Percentiles rank a stretch among this genome's conserved stretches.
Evolutionary conservation across 2,113 vertebrate species (phyloP).

Genomic region (Callithrix jacchus): DNA sequence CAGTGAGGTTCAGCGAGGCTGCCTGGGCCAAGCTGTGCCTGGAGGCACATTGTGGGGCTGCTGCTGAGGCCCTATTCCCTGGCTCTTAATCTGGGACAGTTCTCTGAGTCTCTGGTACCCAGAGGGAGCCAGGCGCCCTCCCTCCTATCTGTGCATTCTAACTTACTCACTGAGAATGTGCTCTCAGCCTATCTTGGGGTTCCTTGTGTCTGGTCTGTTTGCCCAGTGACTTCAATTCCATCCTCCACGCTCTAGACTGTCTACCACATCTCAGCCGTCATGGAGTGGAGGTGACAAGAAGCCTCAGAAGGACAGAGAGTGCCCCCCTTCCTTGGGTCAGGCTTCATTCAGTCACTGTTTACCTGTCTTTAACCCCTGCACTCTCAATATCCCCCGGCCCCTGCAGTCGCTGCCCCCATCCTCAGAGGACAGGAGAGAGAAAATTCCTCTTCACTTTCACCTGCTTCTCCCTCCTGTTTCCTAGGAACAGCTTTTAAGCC

Average conservation of each 20-base stretch:
- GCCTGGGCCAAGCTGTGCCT: not conserved
- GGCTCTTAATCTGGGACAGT: not conserved
- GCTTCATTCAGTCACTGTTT: not conserved
- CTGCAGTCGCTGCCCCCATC: not conserved
- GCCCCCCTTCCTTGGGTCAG: not conserved
- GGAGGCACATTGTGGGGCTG: rapidly evolving
- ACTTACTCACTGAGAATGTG: rapidly evolving
- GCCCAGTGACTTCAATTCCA: not conserved
- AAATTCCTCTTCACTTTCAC: not conserved
- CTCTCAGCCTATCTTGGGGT: not conserved
- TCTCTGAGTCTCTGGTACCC: not conserved
- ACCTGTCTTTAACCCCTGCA: not conserved
- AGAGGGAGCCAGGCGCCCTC: too few relatives aligned
- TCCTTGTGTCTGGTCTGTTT: not conserved
- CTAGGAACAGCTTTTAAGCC: not conserved
- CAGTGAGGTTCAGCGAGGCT: not conserved
- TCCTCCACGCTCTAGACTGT: not conserved
- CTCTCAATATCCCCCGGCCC: rapidly evolving
- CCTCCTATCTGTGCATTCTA: not conserved
- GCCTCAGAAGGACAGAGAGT: too few relatives aligned
- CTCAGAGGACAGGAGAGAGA: not conserved
- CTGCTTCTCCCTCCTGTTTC: not conserved
- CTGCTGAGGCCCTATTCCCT: not conserved
- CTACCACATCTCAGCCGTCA: not conserved
- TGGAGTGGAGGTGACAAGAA: not conserved